Percentiles rank a stretch among this genome's conserved stretches.
These are phyloP conservation scores for Cynopterus brachyotis DNA, from an alignment of 2,113 vertebrate genomes.

Conservation along the genomic window DNA sequence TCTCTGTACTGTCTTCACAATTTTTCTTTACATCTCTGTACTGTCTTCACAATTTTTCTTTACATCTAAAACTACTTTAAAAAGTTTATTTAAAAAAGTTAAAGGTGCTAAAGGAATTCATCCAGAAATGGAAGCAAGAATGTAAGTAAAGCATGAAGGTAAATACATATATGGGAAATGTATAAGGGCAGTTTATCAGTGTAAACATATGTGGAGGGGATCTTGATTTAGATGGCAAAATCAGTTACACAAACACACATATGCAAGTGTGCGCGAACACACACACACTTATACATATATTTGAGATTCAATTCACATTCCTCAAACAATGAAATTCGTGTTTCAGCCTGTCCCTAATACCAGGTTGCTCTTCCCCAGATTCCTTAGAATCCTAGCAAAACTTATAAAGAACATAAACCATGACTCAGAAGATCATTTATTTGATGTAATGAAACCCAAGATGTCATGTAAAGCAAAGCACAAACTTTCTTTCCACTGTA, in stretches of 20 bases:
- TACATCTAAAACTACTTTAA: background rate
- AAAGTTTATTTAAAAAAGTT: background rate
- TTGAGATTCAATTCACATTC: slow-evolving; percentile 12
- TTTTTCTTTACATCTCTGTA: background rate
- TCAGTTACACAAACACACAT: background rate
- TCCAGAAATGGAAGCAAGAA: background rate
- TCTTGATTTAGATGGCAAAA: background rate
- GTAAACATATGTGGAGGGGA: background rate
- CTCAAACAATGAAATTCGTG: background rate
- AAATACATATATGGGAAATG: background rate
- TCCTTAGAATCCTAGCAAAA: background rate
- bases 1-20: background rate
- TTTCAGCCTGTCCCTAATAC: background rate
- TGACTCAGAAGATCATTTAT: slow-evolving; percentile 15
- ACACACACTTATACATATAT: background rate
- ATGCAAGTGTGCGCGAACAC: background rate
- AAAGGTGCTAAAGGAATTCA: background rate
- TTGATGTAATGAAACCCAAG: background rate
- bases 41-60: background rate
- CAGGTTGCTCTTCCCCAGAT: background rate
- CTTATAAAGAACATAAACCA: background rate
- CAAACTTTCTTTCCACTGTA: background rate
- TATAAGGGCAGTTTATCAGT: background rate
- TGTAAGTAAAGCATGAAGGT: background rate
- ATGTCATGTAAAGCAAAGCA: background rate